Base-by-base conservation (phyloP, 2,113 vertebrate genomes). In the Triplophysa siluroides region DNA sequence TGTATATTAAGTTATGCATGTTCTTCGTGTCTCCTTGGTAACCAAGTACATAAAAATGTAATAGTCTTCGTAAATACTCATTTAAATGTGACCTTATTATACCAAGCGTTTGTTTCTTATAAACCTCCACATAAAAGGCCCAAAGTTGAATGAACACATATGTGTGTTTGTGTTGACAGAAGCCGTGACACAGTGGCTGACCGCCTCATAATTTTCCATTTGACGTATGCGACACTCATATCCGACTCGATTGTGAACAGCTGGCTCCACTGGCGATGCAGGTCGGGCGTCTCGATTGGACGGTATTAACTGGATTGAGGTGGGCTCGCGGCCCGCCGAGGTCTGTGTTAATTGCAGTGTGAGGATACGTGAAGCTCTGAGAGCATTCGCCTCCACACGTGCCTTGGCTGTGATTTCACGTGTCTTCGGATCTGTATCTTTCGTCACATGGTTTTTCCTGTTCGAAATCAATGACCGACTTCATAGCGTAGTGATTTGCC, bases 341-440 rank as follows among this genome's bases (percentile, higher is more conserved):
- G 85, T 83, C 79, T 73, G 63, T 82, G 60, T 84, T 88, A 88
- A 89, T 89, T 85, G 84, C 58, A 84, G 80, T 80, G 69, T 61
- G 76, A 54, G 78, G 84, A 86, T 87, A 87, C 87, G 78, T 71
- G 78, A 88, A 79, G 45, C 61, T 78, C 82, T 83, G 65, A 81
- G 85, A 88, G 82, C 88, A 83, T 85, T 72, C 63, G 18, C 78
- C 50, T 52, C 83, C 81, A 83, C 50, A 84, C 58, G 68, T 83
- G 76, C 80, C 83, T 78, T 81, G 74, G 77, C 47, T 78, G 74
- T 85, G 76, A 86, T 88, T 86, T 85, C 67, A 85, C 78, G 67
- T 75, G 56, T 64, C 45, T 85, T 74, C 81, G 79, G 56, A 70
- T 54, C 43, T 8, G 5, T 21, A 54, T 69, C 52, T 66, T 58